These are phyloP conservation scores for Ferrisia virgata DNA, from an alignment of 2,888 invertebrate species.

Conservation along the genomic window DNA sequence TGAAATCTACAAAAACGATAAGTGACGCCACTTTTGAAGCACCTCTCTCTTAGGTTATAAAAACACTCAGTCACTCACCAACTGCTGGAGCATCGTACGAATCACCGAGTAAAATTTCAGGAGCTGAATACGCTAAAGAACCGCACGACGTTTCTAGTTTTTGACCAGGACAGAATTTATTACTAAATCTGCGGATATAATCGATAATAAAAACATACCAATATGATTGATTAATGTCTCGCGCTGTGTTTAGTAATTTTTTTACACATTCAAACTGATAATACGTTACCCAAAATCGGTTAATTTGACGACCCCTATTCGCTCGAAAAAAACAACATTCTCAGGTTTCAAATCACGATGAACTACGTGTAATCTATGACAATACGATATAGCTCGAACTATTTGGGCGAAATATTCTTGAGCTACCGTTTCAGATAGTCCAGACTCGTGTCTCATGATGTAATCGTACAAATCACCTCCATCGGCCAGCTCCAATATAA, in stretches of 20 bases:
- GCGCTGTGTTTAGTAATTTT: too few species aligned
- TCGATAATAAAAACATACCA: too few species aligned
- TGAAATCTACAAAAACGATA: too few species aligned
- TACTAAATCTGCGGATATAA: constrained; percentile 64
- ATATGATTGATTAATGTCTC: too few species aligned
- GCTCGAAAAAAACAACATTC: constrained; percentile 98
- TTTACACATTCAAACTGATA: background rate
- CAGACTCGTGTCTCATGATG: constrained; percentile 88
- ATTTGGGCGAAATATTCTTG: constrained; percentile 95
- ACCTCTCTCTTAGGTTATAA: too few species aligned
- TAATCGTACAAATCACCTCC: constrained; percentile 98
- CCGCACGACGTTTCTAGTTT: constrained; percentile 98
- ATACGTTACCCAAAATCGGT: constrained; percentile 87
- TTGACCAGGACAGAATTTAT: constrained; percentile 92
- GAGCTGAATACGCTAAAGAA: constrained; percentile 97
- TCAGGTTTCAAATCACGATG: constrained; percentile 97
- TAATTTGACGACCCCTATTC: constrained; percentile 92
- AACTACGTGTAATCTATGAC: constrained; percentile 86
- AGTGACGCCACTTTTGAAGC: too few species aligned
- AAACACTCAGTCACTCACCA: too few species aligned
- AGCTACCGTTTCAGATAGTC: constrained; percentile 62
- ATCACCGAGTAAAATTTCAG: constrained; percentile 96
- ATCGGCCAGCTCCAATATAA: constrained; percentile 95
- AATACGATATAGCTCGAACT: constrained; percentile 94
- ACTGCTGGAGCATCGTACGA: constrained; percentile 99